phyloP scores from a whole-genome alignment of 2,113 vertebrate species.

The Calypte anna region DNA sequence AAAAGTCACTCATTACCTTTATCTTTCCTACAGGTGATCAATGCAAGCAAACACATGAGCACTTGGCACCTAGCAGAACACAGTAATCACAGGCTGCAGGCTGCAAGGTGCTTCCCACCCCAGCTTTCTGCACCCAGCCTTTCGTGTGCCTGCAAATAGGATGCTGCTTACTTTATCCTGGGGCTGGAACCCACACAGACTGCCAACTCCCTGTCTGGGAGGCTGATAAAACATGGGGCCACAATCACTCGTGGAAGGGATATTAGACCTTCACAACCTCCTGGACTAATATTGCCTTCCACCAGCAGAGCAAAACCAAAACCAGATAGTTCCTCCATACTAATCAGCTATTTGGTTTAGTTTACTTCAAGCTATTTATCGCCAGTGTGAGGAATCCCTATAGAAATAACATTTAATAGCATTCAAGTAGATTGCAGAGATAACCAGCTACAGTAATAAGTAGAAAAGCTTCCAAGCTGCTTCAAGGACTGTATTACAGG shows the following conservation, averaged over 20 bases:
- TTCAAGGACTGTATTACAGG: not conserved
- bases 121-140: not conserved
- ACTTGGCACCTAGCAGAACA: not conserved
- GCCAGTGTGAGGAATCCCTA: not conserved
- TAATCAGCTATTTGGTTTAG: not conserved
- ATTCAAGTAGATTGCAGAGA: constrained; percentile 39
- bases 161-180: not conserved
- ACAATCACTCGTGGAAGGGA: not conserved
- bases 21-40: constrained; percentile 31
- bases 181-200: not conserved
- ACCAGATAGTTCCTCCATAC: not conserved
- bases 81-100: not conserved
- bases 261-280: rapidly evolving
- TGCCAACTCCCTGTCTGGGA: not conserved
- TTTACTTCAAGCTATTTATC: constrained; percentile 45
- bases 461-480: constrained; percentile 34
- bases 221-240: not conserved
- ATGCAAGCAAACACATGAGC: not conserved
- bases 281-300: not conserved
- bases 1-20: constrained; percentile 10
- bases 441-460: constrained; percentile 19
- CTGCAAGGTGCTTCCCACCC: constrained; percentile 20
- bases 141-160: not conserved
- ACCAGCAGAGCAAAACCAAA: not conserved
- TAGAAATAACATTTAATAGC: constrained; percentile 33